Evolutionary conservation across 2,797 vertebrate species (phyloP).

Genomic region (Girardinus metallicus): DNA sequence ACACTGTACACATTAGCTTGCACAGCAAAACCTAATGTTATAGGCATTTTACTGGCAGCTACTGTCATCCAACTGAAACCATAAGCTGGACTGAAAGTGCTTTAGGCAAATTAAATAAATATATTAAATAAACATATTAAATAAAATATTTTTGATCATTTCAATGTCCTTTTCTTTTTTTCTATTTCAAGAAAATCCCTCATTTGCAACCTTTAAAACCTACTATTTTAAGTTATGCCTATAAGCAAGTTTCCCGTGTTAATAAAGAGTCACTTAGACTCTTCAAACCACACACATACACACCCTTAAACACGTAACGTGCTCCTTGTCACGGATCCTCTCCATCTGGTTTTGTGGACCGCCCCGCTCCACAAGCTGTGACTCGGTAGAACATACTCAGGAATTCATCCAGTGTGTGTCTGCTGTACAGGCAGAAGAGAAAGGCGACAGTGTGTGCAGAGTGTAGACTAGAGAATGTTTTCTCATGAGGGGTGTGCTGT

Average conservation of each 20-base stretch:
- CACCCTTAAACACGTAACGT: constrained; percentile 48
- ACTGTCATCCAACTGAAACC: constrained; percentile 48
- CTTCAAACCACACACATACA: constrained; percentile 29
- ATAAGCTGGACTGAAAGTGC: constrained; percentile 60
- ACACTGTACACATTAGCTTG: background rate
- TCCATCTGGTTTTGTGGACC: constrained; percentile 76
- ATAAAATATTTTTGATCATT: constrained; percentile 63
- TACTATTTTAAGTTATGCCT: constrained; percentile 28
- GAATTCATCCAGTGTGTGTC: constrained; percentile 56
- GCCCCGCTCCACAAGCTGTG: constrained; percentile 78
- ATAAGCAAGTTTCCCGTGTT: constrained; percentile 19
- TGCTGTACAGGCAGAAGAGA: constrained; percentile 31
- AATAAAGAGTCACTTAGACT: constrained; percentile 34
- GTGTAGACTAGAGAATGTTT: constrained; percentile 20
- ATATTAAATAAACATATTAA: no score
- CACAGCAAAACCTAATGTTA: background rate
- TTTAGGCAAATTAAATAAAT: constrained; percentile 48
- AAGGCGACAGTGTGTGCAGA: constrained; percentile 21
- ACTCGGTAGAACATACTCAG: constrained; percentile 76
- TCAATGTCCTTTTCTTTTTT: constrained; percentile 13
- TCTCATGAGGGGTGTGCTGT: constrained; percentile 14
- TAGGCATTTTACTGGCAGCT: constrained; percentile 37
- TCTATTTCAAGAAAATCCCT: constrained; percentile 23
- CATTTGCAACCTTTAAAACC: constrained; percentile 21
- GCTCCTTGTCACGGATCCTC: constrained; percentile 81